These are phyloP conservation scores for Tetraneura akinire DNA, from an alignment of 1,140 invertebrate genomes.

Conservation along the genomic window DNA sequence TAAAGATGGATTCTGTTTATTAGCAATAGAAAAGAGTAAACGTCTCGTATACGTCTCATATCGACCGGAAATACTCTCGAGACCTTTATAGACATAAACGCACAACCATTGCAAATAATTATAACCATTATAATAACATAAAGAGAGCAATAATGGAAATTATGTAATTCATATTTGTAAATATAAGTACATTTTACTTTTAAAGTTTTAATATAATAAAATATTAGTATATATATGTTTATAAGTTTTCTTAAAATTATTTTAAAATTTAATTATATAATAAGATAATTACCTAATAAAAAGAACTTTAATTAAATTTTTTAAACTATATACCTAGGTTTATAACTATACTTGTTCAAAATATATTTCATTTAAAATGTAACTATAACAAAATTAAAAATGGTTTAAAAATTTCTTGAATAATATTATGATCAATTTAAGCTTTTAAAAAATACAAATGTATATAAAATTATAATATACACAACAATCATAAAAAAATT, in stretches of 20 bases:
- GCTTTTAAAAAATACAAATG: too few relatives aligned
- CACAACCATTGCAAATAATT: not conserved
- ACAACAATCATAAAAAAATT: too few relatives aligned
- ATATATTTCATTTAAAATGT: too few relatives aligned
- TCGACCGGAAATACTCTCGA: conserved; percentile 35
- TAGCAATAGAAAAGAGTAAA: conserved; percentile 11
- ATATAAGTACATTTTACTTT: not conserved
- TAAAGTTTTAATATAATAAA: not conserved
- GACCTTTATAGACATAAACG: not conserved
- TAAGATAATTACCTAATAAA: too few relatives aligned
- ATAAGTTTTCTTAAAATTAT: not conserved
- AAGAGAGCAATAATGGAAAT: conserved; percentile 7
- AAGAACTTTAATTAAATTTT: too few relatives aligned
- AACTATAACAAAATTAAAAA: too few relatives aligned
- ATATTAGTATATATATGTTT: too few relatives aligned
- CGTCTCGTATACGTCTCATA: conserved; percentile 23
- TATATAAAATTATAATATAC: too few relatives aligned
- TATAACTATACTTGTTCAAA: too few relatives aligned
- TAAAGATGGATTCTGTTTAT: not conserved
- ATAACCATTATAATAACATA: conserved; percentile 13
- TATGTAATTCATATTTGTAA: not conserved
- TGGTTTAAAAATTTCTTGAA: too few relatives aligned
- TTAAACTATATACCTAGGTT: too few relatives aligned
- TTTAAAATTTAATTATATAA: not conserved
- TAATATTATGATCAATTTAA: too few relatives aligned